Evolutionary conservation across 2,888 invertebrate species (phyloP).

Genomic region (Antheraea assamensis): DNA sequence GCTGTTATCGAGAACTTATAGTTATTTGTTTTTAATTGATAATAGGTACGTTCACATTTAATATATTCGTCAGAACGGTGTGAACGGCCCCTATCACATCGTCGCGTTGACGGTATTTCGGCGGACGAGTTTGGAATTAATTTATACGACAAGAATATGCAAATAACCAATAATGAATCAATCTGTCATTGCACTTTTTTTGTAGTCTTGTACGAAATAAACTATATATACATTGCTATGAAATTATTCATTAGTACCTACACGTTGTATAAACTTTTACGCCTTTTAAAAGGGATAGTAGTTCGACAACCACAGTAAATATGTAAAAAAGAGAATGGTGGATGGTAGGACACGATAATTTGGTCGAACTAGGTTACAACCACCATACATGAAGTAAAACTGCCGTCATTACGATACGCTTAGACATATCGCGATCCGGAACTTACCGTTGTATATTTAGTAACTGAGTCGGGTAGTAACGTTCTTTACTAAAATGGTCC

Average conservation of each 20-base stretch:
- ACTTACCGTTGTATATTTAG: too few species aligned
- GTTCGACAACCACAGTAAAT: too few species aligned
- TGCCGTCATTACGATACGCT: too few species aligned
- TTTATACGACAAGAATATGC: background rate
- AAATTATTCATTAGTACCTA: background rate
- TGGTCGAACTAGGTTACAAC: too few species aligned
- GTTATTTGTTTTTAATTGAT: background rate
- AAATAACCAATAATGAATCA: background rate
- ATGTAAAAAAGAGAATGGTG: too few species aligned
- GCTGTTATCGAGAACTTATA: background rate
- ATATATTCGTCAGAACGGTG: background rate
- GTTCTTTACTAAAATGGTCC: too few species aligned
- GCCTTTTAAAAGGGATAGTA: background rate
- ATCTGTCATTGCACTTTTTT: slow-evolving; percentile 10
- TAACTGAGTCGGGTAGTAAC: too few species aligned
- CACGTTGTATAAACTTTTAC: background rate
- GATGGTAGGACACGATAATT: too few species aligned
- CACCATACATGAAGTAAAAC: too few species aligned
- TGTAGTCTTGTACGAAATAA: background rate
- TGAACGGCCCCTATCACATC: background rate
- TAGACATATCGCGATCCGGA: too few species aligned
- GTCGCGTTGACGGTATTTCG: background rate
- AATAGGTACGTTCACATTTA: background rate
- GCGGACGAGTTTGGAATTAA: slow-evolving; percentile 13
- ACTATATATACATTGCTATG: background rate